Conservation (phyloP, 92 coral and sea anemone genomes). For the Parazoanthus darwini region DNA sequence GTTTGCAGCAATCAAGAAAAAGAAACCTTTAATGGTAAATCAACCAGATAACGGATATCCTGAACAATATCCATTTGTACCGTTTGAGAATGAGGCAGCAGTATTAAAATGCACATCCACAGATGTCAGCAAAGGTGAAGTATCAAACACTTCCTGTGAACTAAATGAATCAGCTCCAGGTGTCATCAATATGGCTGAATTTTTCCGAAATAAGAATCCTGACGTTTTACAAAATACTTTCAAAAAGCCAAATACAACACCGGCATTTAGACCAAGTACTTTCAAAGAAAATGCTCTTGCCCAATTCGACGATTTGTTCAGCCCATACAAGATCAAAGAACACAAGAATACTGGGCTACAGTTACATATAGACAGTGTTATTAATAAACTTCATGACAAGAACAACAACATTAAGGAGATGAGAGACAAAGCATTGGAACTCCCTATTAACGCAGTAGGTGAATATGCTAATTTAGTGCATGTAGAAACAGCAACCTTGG, state of each 20-base stretch:
- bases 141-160: neutral
- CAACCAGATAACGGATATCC: too few species aligned
- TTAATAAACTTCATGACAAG: neutral
- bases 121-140: neutral
- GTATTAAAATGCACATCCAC: neutral
- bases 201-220: slow-evolving; percentile 19
- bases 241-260: neutral
- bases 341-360: neutral
- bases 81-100: neutral
- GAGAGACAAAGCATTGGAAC: neutral
- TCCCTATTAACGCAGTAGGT: neutral
- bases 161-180: neutral
- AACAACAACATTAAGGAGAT: neutral
- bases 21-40: neutral
- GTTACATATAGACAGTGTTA: slow-evolving; percentile 1
- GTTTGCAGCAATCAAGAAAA: neutral
- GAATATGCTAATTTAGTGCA: neutral
- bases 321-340: neutral
- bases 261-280: neutral
- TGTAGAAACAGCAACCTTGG: neutral
- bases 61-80: too few species aligned
- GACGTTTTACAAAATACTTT: neutral
- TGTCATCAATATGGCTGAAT: slow-evolving; percentile 19
- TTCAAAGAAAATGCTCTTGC: neutral
- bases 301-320: slow-evolving; percentile 12